Conservation (phyloP, 2,888 invertebrate species). For the Athripsodes cinereus region DNA sequence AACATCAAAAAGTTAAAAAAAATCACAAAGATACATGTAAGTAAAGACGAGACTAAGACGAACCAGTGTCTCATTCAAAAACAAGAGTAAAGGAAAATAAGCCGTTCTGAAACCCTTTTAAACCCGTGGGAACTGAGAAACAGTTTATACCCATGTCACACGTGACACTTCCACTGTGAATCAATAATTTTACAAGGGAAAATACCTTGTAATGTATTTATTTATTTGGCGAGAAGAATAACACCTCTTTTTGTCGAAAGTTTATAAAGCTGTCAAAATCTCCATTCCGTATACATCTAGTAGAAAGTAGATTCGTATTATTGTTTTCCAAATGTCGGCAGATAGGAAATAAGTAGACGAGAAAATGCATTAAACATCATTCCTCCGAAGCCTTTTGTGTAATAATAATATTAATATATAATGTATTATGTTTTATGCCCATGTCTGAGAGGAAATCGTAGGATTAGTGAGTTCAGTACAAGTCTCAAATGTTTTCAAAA, state of each 20-base stretch:
- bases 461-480: no score
- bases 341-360: neutral
- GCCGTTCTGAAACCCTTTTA: slow-evolving; percentile 23
- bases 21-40: no score
- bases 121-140: slow-evolving; percentile 23
- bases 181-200: slow-evolving; percentile 20
- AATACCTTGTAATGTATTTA: slow-evolving; percentile 12
- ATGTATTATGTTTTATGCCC: neutral
- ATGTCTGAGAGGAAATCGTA: neutral
- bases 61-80: slow-evolving; percentile 19
- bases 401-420: no score
- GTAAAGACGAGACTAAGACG: neutral
- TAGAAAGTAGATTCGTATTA: neutral
- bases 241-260: slow-evolving; percentile 14
- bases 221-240: slow-evolving; percentile 16
- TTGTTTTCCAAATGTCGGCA: neutral
- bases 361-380: slow-evolving; percentile 2
- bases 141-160: slow-evolving; percentile 26
- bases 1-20: no score
- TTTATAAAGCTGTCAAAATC: slow-evolving; percentile 11
- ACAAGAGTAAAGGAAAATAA: slow-evolving; percentile 9
- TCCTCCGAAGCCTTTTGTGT: neutral
- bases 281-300: no score
- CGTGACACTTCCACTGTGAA: slow-evolving; percentile 18
- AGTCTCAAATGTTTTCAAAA: no score